Evolutionary conservation across 2,113 vertebrate genomes (phyloP).

Genomic region (Nothoprocta perdicaria): DNA sequence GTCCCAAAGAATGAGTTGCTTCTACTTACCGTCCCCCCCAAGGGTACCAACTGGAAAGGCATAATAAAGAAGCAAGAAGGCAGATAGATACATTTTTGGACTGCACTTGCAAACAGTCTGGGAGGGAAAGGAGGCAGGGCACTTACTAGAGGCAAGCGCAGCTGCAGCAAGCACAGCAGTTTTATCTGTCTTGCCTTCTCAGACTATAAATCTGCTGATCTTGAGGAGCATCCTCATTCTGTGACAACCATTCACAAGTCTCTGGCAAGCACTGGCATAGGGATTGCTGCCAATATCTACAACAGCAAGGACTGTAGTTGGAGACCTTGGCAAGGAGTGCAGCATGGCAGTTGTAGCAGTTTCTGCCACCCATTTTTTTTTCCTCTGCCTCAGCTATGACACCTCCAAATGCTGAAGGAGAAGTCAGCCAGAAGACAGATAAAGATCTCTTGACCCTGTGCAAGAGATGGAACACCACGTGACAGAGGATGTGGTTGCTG

Average conservation of each 20-base stretch:
- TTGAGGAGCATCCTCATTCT: background rate
- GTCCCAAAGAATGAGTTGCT: background rate
- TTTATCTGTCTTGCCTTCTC: background rate
- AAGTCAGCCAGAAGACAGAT: background rate
- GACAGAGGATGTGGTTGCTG: background rate
- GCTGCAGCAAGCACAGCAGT: background rate
- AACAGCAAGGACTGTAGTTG: background rate
- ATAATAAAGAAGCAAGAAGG: background rate
- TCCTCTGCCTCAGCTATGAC: background rate
- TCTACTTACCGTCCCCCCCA: background rate
- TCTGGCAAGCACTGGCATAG: background rate
- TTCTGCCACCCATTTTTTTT: background rate
- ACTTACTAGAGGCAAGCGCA: background rate
- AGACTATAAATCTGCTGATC: background rate
- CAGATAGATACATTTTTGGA: background rate
- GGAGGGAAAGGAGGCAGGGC: background rate
- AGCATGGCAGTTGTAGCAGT: background rate
- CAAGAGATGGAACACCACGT: background rate
- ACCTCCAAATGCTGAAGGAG: background rate
- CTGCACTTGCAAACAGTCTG: background rate
- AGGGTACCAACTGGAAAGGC: background rate
- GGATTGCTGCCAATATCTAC: background rate
- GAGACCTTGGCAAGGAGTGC: background rate
- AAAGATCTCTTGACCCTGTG: background rate
- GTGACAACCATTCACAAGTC: background rate